A percentile compares a stretch with the other conserved stretches of the same genome.
Conservation (phyloP, 2,797 vertebrate genomes). For the Chelonia mydas region DNA sequence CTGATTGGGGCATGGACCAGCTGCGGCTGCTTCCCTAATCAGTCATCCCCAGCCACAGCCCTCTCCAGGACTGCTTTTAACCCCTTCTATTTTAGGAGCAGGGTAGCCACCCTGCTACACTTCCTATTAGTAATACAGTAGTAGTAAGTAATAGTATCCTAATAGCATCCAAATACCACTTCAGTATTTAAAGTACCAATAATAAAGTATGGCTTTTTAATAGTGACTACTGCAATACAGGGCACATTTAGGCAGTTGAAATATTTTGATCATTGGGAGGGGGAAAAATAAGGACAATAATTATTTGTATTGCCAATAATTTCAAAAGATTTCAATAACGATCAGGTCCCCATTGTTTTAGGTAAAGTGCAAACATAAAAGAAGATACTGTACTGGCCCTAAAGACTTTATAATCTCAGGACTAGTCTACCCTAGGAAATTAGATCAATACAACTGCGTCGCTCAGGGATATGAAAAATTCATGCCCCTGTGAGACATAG, state of each 20-base stretch:
- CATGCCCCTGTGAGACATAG: background rate
- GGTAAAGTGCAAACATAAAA: background rate
- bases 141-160: background rate
- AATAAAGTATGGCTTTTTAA: background rate
- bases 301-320: background rate
- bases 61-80: too few relatives aligned
- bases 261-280: background rate
- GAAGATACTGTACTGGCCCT: background rate
- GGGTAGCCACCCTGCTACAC: too few relatives aligned
- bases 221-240: background rate
- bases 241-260: rapidly evolving
- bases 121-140: background rate
- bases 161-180: background rate
- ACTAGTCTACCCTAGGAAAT: background rate
- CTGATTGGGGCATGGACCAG: too few relatives aligned
- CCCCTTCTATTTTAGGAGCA: too few relatives aligned
- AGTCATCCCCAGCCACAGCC: too few relatives aligned
- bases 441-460: background rate
- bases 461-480: background rate
- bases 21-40: too few relatives aligned
- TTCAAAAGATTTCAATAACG: background rate
- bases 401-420: background rate
- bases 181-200: background rate
- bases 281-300: background rate
- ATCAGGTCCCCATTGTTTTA: background rate